Base-by-base conservation (phyloP, 2,797 vertebrate species). In the Lepidocolaptes lacrymiger region DNA sequence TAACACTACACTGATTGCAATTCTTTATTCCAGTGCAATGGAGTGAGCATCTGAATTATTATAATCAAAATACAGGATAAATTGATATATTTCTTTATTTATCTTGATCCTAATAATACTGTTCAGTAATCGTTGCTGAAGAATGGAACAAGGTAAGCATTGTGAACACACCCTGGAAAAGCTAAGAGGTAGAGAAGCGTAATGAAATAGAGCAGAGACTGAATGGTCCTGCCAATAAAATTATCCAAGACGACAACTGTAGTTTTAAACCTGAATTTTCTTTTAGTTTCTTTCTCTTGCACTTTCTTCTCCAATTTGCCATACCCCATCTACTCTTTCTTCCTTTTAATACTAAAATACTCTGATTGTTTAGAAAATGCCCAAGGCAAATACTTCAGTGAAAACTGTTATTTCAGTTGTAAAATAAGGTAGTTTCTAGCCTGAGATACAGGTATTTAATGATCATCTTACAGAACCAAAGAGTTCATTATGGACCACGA, bases 151-250 rank as follows among this genome's bases (percentile, higher is more conserved):
- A 13, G 23, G 72, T 52, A 93, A 93, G 82, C 22, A 72, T 86
- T 91, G 71, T 68, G 88, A 91, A 61, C 48, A 76, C 59, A 72
- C 52, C 14, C 46, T 54, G 78, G 73, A 88, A 95, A 94, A 97
- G 84, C 80, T 71, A 66, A 85, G 88, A 61, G 22, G 52, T 89
- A 49, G 46, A 26, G 13, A 24, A 88, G 24, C 66, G 69, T 93
- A 96, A 97, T 93, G 91, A 94, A 96, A 96, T 61, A 87, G 1
- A 10, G 69, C 89, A 87, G 74, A 95, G 59, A 89, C 23, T 92
- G 89, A 96, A 92, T 68, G 77, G 94, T 67, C 41, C 55, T 68
- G 76, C 9, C 64, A 92, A 85, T 91, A 93, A 91, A 91, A 95
- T 67, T 91, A 94, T 49, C 62, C 67, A 85, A 63, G 51, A 8